Conservation (phyloP, 2,797 vertebrate genomes). For the Lacerta agilis region DNA sequence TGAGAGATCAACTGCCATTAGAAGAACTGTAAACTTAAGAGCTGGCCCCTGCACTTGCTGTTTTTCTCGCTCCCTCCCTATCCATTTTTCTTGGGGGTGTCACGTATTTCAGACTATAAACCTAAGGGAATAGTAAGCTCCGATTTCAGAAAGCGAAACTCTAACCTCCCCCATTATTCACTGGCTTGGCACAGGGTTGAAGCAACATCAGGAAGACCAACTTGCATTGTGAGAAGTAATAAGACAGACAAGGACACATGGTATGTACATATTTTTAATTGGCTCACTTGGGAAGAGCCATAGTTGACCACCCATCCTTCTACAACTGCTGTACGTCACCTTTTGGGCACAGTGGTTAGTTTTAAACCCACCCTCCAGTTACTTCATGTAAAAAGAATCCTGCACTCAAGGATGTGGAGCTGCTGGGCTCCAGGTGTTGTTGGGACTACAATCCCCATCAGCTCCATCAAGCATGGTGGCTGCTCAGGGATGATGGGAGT, state of each 20-base stretch:
- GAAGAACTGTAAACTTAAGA: no score
- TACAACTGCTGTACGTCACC: not conserved
- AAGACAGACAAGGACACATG: not conserved
- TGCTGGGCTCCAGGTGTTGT: no score
- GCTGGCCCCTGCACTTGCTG: no score
- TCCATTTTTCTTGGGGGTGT: no score
- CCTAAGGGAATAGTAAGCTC: no score
- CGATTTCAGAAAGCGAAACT: not conserved
- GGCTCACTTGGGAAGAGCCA: no score
- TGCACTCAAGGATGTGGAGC: not conserved
- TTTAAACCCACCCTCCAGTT: not conserved
- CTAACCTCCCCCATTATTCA: not conserved
- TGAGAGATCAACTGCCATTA: not conserved
- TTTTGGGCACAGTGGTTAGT: not conserved
- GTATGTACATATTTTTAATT: conserved; percentile 1
- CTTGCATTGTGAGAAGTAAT: not conserved
- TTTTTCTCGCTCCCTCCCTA: no score
- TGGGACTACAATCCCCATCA: no score
- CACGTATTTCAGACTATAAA: no score
- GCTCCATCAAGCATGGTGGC: no score
- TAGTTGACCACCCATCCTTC: not conserved
- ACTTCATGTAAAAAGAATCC: not conserved
- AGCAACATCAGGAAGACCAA: no score
- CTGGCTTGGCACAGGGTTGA: not conserved
- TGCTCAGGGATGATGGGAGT: no score